Base-by-base conservation (phyloP, 2,797 vertebrate species). In the Halcyon badia region DNA sequence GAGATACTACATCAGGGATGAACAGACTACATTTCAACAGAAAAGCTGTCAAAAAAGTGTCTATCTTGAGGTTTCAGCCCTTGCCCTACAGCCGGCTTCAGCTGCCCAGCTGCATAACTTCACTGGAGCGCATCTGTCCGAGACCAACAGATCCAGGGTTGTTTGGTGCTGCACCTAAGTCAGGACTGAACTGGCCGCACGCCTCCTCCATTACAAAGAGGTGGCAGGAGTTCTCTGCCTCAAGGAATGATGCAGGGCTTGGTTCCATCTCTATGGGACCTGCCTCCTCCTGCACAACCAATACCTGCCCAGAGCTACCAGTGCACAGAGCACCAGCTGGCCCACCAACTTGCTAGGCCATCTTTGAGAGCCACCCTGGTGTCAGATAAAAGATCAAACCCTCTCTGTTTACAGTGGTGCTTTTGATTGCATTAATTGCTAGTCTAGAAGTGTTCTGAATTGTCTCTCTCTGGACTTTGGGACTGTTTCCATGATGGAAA, bases 291-390 rank as follows among this genome's bases (percentile, higher is more conserved):
- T 11, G 37, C 54, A 37, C 14, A 10, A 1, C 39, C 1, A 4
- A 33, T 24, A 5, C 17, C 2, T 1, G 22, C 46, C 44, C 54
- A n/a, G 48, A 48, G 65, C 39, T 69, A 19, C 41, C 28, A 4
- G 56, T 2, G 8, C 56, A 33, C 1, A 3, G 28, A 46, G 11
- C 33, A 48, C 24, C 19, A 33, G 28, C 24, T 2, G 0, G 2
- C 15, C 8, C 44, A 5, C 22, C 4, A 8, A 16, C 48, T 46
- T 19, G n/a, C 44, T 35, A 48, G 54, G 41, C 26, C 54, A 56
- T 37, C 26, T 26, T 20, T 1, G 0, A 73, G 41, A 70, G 49
- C 26, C 31, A 17, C 39, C 35, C 35, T 72, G 3, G 1, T 12
- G 11, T 33, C 54, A 33, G 41, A 4, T 22, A 11, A 48, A 60